Evolutionary conservation across 1,140 invertebrate genomes (phyloP).

Genomic region (Babylonia areolata): DNA sequence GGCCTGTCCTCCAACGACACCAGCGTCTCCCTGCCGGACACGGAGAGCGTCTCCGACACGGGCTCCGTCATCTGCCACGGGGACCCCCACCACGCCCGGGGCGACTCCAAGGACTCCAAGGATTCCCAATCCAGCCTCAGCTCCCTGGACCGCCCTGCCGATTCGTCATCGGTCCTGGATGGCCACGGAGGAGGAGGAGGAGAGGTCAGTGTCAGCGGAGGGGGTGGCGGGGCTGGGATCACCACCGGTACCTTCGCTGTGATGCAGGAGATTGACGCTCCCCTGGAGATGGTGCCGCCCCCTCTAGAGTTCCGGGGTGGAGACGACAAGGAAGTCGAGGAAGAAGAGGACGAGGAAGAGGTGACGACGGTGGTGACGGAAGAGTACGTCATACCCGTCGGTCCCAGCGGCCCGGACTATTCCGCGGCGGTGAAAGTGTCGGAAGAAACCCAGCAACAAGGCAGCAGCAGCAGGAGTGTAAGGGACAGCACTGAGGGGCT

Average conservation of each 20-base stretch:
- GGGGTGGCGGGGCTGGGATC: not conserved
- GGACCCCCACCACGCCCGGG: not conserved
- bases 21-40: constrained; percentile 36
- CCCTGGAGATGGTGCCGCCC: constrained; percentile 56
- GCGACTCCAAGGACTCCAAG: constrained; percentile 30
- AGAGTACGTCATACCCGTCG: constrained; percentile 52
- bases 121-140: constrained; percentile 30
- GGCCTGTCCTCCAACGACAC: constrained; percentile 29
- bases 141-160: not conserved
- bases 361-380: constrained; percentile 43
- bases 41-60: constrained; percentile 47
- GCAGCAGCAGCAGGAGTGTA: not conserved
- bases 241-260: constrained; percentile 1
- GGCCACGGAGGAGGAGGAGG: not conserved
- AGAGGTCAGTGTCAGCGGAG: too few relatives aligned
- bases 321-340: constrained; percentile 8
- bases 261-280: constrained; percentile 53
- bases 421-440: constrained; percentile 40
- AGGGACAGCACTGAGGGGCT: not conserved
- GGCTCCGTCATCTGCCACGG: constrained; percentile 47
- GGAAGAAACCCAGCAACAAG: constrained; percentile 30
- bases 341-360: constrained; percentile 51
- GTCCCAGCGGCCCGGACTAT: constrained; percentile 40
- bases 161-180: not conserved
- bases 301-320: constrained; percentile 60